Evolutionary conservation across 1,140 invertebrate genomes (phyloP), one percentile per base, ranked within the genome.

Genomic region (Melitaea cinxia): DNA sequence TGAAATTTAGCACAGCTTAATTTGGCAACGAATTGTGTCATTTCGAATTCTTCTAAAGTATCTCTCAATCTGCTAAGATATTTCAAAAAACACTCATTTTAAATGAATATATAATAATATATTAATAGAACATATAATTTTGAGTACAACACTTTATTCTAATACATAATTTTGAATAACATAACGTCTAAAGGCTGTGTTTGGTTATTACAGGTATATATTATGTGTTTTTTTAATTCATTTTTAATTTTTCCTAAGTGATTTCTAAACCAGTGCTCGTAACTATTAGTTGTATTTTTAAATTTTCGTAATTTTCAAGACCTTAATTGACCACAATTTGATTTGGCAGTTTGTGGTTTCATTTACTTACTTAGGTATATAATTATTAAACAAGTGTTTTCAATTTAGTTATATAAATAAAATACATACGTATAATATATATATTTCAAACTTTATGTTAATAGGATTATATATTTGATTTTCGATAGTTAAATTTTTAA

Each of bases 261-360:
- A 59, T 60, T 56, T n/a, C 42, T 47, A 61, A 68, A 68, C 59
- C 28, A 68, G 65, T 68, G 65, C 58, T 30, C 37, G 5, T 50
- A 42, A 55, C 21, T 55, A 55, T 54, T 70, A 24, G 47, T 10
- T 53, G 19, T 63, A 17, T 39, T 14, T 39, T 15, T 39, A 1
- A 42, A 5, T 35, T 60, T 69, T 63, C 7, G 37, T 60, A n/a
- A n/a, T 56, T 53, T 68, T 62, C 28, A 30, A 26, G 59, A 30
- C 9, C 33, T 72, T 61, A 68, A 65, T 58, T 68, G 30, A 65
- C 69, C 65, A 68, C 65, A 63, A 60, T 52, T 28, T 19, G 7
- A 10, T 37, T 68, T 63, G 59, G 64, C 64, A 66, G 64, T 66
- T 68, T 45, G 65, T 67, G 58, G 57, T 49, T 53, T 37, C 15